These are phyloP conservation scores for Piprites chloris DNA, from an alignment of 2,113 vertebrate genomes.

Conservation along the genomic window DNA sequence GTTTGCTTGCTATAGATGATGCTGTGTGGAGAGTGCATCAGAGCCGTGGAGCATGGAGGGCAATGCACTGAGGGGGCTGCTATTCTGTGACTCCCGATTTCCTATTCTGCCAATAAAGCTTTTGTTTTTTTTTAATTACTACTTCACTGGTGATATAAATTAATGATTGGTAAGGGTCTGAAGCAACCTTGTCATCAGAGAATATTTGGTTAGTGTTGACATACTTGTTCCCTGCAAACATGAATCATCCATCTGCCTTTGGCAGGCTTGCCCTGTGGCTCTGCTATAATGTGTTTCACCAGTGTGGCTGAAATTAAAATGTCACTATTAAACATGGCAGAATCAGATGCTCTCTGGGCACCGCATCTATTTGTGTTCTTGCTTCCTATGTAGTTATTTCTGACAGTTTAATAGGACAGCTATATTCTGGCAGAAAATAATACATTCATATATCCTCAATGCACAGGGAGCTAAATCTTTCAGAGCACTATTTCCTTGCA, in stretches of 20 bases:
- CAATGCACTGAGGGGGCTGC: neutral
- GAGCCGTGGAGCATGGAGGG: neutral
- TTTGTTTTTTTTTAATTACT: neutral
- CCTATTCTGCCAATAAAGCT: neutral
- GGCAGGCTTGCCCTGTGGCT: neutral
- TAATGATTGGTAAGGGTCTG: neutral
- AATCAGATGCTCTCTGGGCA: conserved; percentile 24
- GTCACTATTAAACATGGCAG: conserved; percentile 48
- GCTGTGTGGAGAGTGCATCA: neutral
- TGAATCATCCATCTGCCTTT: conserved; percentile 1
- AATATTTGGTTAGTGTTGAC: conserved; percentile 36
- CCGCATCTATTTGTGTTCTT: neutral
- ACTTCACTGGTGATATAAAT: neutral
- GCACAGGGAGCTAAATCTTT: neutral
- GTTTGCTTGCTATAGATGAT: neutral
- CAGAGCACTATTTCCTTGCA: neutral
- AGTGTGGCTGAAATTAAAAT: conserved; percentile 34
- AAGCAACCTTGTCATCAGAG: conserved; percentile 2
- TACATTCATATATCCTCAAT: neutral
- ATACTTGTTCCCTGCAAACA: neutral
- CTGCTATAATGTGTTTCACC: conserved; percentile 17
- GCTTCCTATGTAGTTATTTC: neutral
- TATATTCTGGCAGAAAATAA: conserved; percentile 6
- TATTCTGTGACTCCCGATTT: neutral
- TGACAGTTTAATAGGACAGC: conserved; percentile 30